A percentile compares a stretch with the other conserved stretches of the same genome.
Conservation (phyloP, 1,140 invertebrate genomes). For the Aphelenchoides fujianensis region DNA sequence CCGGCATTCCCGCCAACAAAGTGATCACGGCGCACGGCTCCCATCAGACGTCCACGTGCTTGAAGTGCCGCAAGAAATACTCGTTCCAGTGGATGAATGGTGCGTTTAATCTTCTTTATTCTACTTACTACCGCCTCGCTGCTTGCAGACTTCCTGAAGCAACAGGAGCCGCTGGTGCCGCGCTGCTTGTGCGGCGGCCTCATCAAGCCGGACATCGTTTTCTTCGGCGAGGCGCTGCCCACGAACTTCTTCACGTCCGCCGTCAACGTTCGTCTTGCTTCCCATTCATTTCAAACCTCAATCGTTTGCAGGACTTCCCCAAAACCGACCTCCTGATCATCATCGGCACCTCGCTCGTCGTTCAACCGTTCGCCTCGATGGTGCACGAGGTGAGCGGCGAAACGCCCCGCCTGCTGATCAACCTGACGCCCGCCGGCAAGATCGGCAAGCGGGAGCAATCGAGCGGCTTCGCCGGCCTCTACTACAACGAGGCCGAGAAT, state of each 20-base stretch:
- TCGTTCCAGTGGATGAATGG: conserved; percentile 67
- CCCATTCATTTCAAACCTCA: conserved; percentile 65
- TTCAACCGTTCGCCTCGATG: conserved; percentile 75
- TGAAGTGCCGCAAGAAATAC: conserved; percentile 75
- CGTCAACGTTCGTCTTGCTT: conserved; percentile 75
- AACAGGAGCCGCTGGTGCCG: conserved; percentile 68
- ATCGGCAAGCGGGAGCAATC: conserved; percentile 38
- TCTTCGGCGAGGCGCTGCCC: conserved; percentile 85
- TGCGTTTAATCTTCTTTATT: no score
- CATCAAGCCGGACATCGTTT: conserved; percentile 91
- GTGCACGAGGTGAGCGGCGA: conserved; percentile 70
- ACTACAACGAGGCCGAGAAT: conserved; percentile 67
- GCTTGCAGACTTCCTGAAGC: conserved; percentile 25
- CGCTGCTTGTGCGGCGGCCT: conserved; percentile 75
- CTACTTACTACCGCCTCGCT: no score
- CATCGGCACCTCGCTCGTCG: conserved; percentile 87
- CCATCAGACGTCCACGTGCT: conserved; percentile 83
- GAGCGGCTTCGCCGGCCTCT: conserved; percentile 49
- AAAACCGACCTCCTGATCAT: conserved; percentile 87
- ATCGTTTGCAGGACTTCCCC: conserved; percentile 71
- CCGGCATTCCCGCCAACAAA: conserved; percentile 69
- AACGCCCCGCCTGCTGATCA: conserved; percentile 79
- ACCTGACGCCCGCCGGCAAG: conserved; percentile 74
- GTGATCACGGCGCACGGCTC: conserved; percentile 68
- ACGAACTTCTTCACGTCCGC: conserved; percentile 86